Percentiles rank a stretch among this genome's conserved stretches.
Evolutionary conservation across 2,113 vertebrate genomes (phyloP).

Genomic region (Amblyopsis rosae): DNA sequence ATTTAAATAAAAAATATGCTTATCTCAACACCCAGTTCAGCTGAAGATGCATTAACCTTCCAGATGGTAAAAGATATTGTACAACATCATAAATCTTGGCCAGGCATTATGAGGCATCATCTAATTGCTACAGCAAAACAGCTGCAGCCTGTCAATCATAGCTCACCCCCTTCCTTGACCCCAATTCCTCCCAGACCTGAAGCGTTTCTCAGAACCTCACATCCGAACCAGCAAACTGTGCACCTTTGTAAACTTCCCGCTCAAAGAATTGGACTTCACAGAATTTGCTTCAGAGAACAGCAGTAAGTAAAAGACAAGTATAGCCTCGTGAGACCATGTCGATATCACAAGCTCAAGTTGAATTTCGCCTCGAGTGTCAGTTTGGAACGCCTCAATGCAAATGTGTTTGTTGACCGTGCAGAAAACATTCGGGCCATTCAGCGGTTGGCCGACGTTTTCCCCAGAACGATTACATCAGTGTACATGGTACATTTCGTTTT

Average conservation of each 20-base stretch:
- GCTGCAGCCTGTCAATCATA: background rate
- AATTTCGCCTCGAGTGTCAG: no score
- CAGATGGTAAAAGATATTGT: background rate
- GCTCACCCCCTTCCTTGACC: constrained; percentile 75
- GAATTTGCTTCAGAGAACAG: constrained; percentile 88
- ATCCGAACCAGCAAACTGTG: constrained; percentile 90
- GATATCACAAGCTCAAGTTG: no score
- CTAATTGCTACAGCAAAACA: background rate
- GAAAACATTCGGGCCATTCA: no score
- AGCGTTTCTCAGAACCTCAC: constrained; percentile 92
- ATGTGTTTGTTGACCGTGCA: no score
- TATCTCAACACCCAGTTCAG: no score
- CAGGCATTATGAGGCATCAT: background rate
- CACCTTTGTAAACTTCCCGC: constrained; percentile 91
- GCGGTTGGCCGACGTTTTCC: no score
- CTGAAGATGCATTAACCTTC: no score
- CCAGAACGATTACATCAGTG: no score
- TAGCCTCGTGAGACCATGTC: no score
- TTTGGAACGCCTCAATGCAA: no score
- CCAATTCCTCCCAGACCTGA: constrained; percentile 80
- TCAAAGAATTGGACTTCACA: constrained; percentile 91
- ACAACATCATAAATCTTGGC: background rate
- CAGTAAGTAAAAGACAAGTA: constrained; percentile 75
- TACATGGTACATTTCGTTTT: no score
- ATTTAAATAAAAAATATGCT: no score